A percentile compares a stretch with the other conserved stretches of the same genome.
Conservation (phyloP, 2,797 vertebrate species). For the Phalanger gymnotis region DNA sequence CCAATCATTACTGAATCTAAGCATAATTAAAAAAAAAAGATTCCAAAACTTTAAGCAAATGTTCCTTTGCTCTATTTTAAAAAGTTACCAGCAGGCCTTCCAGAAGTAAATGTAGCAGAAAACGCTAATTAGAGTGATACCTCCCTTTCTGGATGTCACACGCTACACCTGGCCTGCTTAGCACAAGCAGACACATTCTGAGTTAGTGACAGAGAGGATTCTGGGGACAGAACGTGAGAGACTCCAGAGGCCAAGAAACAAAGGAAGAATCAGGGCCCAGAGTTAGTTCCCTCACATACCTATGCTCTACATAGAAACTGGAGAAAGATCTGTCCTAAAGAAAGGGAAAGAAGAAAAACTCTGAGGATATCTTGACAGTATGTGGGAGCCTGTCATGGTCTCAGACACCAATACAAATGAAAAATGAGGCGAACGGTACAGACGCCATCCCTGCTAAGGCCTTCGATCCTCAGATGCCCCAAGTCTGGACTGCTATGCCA, state of each 20-base stretch:
- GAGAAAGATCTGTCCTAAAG: not conserved
- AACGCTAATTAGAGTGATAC: not conserved
- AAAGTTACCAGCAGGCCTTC: constrained; percentile 6
- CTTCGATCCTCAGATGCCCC: not conserved
- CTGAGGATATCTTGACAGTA: not conserved
- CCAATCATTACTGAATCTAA: constrained; percentile 5
- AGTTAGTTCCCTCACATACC: not conserved
- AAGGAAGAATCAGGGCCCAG: not conserved
- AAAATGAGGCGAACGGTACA: not conserved
- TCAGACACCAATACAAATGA: not conserved
- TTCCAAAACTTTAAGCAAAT: not conserved
- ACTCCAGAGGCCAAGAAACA: not conserved
- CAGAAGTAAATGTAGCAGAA: constrained; percentile 10
- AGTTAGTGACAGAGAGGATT: not conserved
- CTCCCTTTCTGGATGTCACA: not conserved
- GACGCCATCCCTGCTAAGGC: too few species aligned
- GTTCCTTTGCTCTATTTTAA: not conserved
- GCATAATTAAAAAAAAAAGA: not conserved
- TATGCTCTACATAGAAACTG: not conserved
- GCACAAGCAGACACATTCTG: not conserved
- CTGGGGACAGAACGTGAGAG: not conserved
- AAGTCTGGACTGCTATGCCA: not conserved
- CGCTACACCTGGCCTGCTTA: not conserved
- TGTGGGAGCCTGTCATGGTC: not conserved
- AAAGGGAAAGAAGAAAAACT: not conserved